Evolutionary conservation across 2,888 invertebrate species (phyloP).

Genomic region (Drosophila emarginata): DNA sequence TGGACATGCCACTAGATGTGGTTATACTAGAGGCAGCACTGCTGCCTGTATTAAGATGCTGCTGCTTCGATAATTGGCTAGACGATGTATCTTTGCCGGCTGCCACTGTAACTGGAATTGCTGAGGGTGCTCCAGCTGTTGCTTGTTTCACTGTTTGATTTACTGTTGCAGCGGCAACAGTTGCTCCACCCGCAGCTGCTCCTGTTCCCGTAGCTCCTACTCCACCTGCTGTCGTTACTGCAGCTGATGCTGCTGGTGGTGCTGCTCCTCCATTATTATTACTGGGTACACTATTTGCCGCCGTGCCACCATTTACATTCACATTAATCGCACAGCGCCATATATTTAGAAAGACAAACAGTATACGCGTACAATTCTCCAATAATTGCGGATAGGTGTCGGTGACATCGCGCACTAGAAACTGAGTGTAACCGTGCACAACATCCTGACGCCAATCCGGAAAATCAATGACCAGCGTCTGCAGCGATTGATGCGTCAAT

Average conservation of each 20-base stretch:
- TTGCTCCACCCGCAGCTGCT: constrained; percentile 27
- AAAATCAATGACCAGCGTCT: constrained; percentile 97
- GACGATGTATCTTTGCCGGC: constrained; percentile 79
- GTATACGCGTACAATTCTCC: constrained; percentile 96
- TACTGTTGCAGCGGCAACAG: constrained; percentile 7
- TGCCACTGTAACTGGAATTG: constrained; percentile 8
- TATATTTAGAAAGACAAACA: constrained; percentile 94
- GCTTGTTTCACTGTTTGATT: constrained; percentile 26
- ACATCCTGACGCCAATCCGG: constrained; percentile 99
- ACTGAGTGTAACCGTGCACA: constrained; percentile 95
- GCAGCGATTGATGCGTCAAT: constrained; percentile 96
- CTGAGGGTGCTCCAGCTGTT: constrained; percentile 8
- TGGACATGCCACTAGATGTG: constrained; percentile 82
- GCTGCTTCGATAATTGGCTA: constrained; percentile 79
- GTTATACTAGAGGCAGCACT: constrained; percentile 82
- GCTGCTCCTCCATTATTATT: constrained; percentile 11
- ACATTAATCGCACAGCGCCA: constrained; percentile 92
- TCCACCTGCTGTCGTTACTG: constrained; percentile 9
- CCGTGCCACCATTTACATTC: constrained; percentile 50
- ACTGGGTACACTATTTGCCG: constrained; percentile 22
- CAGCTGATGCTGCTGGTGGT: constrained; percentile 35
- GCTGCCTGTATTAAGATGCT: constrained; percentile 81
- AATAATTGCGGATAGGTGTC: constrained; percentile 85
- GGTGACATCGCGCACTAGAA: constrained; percentile 93
- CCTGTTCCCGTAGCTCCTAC: constrained; percentile 19